Percentiles rank a stretch among this genome's conserved stretches.
Conservation (phyloP, 1,140 invertebrate genomes). For the Drosophila oshimai region DNA sequence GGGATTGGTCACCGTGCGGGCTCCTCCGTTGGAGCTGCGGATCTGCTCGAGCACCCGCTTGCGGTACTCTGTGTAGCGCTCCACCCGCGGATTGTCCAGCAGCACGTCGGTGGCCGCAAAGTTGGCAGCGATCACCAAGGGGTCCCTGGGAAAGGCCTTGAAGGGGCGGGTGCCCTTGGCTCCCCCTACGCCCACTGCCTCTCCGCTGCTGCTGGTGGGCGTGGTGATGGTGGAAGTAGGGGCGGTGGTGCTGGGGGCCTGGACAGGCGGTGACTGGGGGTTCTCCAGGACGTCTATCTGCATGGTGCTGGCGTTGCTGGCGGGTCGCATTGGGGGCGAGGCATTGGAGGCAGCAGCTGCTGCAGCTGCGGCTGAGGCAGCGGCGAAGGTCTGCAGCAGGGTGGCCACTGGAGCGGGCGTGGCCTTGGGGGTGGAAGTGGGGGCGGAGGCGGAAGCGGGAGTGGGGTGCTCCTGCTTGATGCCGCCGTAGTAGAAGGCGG, state of each 20-base stretch:
- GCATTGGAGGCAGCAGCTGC: constrained; percentile 11
- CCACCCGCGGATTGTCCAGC: constrained; percentile 84
- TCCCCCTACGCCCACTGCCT: background rate
- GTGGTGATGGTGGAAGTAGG: constrained; percentile 26
- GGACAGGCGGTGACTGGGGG: constrained; percentile 47
- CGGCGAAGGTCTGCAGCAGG: constrained; percentile 65
- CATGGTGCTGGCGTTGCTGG: constrained; percentile 70
- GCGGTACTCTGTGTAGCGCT: constrained; percentile 87
- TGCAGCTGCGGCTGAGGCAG: constrained; percentile 61
- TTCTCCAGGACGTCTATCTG: constrained; percentile 69
- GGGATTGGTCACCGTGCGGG: constrained; percentile 85
- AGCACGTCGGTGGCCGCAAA: constrained; percentile 83
- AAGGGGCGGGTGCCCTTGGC: constrained; percentile 85
- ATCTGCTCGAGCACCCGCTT: constrained; percentile 87
- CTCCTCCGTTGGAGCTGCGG: constrained; percentile 84
- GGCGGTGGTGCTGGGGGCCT: background rate
- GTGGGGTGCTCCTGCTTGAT: constrained; percentile 61
- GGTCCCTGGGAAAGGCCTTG: constrained; percentile 89
- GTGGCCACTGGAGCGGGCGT: constrained; percentile 59
- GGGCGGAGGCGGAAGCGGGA: background rate
- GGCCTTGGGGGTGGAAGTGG: constrained; percentile 3
- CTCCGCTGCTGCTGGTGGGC: constrained; percentile 51
- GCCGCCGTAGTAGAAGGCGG: constrained; percentile 62
- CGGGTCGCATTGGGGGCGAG: constrained; percentile 36
- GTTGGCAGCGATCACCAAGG: constrained; percentile 84